Base-by-base conservation (phyloP, 92 coral and sea anemone genomes). In the Heliopora coerulea region DNA sequence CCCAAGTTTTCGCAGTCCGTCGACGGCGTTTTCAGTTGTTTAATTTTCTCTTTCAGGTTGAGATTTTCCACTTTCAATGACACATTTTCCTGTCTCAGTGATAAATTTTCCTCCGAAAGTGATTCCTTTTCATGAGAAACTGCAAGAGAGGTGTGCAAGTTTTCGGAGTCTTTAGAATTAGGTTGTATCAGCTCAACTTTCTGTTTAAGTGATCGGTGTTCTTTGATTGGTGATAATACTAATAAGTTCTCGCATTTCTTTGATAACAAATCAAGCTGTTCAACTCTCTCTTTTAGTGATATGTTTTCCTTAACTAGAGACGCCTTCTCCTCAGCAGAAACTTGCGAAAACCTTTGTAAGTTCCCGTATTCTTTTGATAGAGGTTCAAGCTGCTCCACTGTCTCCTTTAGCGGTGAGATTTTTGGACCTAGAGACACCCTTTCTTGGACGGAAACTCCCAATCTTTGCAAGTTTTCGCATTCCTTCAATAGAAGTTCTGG, bases 401-500 rank as follows among this genome's bases (percentile, higher is more conserved):
- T 86, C 59, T 90, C 88, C 68, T 68, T 49, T 19, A 68, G 28
- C 13, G 37, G 8, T 0, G 24, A 13, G 19, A 26, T 68, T 23
- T 68, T 44, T 28, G 25, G 59, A 8, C 25, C 57, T 29, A 50
- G 54, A 27, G 75, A 28, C 27, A 19, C 32, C 3, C 33, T 68
- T 28, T 50, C 41, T 33, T 27, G 18, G 20, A 3, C 21, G 19
- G 49, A 8, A 0, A 50, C 2, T 48, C 2, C 27, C 18, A 56
- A 67, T 4, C 33, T 19, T 44, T 67, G 59, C 6, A 67, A 13
- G 15, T 27, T 90, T 46, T 89, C 82, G 7, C 87, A 84, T 25
- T 89, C 93, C 14, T 82, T 76, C 31, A 82, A 69, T 65, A 86
- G 68, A n/a, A 75, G 83, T 73, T 87, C 91, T 20, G 79, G 79